phyloP scores from a whole-genome alignment of 2,888 invertebrate species.

The Andrena praecox region DNA sequence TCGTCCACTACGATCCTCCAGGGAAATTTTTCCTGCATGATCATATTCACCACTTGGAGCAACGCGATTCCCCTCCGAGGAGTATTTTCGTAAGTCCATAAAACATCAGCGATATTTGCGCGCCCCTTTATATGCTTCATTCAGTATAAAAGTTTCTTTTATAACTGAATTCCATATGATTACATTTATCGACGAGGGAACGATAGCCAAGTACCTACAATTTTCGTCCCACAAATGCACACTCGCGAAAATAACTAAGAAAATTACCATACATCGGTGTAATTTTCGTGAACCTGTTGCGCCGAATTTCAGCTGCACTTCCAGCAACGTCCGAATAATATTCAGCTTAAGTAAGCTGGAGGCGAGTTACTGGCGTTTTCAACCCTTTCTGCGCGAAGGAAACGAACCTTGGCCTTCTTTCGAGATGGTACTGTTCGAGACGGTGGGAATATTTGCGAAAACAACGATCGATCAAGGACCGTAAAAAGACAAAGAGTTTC shows the following conservation, averaged over 20 bases:
- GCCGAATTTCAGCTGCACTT: background rate
- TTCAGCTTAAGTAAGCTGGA: constrained; percentile 10
- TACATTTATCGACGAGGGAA: background rate
- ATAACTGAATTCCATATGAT: background rate
- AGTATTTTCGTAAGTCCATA: background rate
- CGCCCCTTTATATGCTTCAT: background rate
- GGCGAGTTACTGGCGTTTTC: constrained; percentile 7
- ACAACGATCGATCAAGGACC: background rate
- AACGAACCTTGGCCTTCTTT: constrained; percentile 43
- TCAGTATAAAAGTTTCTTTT: background rate
- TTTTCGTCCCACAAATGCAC: no score
- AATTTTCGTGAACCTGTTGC: background rate
- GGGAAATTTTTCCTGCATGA: background rate
- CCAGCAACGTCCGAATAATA: background rate
- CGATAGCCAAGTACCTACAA: background rate
- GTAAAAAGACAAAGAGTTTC: background rate
- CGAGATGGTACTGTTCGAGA: background rate
- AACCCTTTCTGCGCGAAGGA: background rate
- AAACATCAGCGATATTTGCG: background rate
- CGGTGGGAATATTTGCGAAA: background rate
- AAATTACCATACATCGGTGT: background rate
- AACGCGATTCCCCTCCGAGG: background rate
- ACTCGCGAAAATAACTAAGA: background rate
- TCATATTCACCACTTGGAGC: background rate
- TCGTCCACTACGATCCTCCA: background rate